phyloP scores from a whole-genome alignment of 2,113 vertebrate genomes.

The Labrus mixtus region DNA sequence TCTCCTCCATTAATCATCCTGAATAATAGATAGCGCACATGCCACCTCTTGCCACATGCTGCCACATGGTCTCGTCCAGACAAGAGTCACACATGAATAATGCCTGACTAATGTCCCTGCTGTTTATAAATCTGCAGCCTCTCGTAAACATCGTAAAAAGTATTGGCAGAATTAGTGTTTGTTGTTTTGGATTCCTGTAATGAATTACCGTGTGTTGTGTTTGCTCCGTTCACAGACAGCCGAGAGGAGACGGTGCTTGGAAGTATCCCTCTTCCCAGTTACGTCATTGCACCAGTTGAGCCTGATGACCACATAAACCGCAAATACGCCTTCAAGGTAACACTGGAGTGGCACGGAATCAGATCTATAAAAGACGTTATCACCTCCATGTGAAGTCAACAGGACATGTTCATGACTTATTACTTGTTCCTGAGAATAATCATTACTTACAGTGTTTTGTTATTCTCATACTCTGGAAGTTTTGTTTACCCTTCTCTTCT shows the following conservation, averaged over 20 bases:
- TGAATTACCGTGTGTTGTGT: constrained; percentile 23
- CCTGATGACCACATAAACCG: constrained; percentile 96
- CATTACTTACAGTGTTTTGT: not conserved
- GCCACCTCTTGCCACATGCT: constrained; percentile 52
- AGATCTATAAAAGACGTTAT: not conserved
- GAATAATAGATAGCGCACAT: constrained; percentile 73
- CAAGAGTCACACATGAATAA: constrained; percentile 61
- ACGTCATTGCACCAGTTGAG: constrained; percentile 90
- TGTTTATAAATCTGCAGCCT: constrained; percentile 47
- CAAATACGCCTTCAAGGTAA: constrained; percentile 98
- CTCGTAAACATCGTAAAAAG: constrained; percentile 38
- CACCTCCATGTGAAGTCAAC: not conserved
- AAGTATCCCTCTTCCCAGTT: constrained; percentile 96
- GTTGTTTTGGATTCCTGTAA: constrained; percentile 31
- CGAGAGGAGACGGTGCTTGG: constrained; percentile 96
- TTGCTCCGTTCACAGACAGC: constrained; percentile 86
- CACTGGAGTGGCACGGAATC: constrained; percentile 18
- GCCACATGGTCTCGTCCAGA: constrained; percentile 40
- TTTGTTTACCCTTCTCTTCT: not conserved
- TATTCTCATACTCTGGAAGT: not conserved
- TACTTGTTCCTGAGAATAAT: not conserved
- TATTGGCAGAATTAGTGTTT: constrained; percentile 20
- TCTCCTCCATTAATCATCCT: constrained; percentile 65
- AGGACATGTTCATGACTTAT: not conserved
- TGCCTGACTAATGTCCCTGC: constrained; percentile 50